These are phyloP conservation scores for Callinectes sapidus DNA, from an alignment of 2,888 invertebrate genomes.

Conservation along the genomic window DNA sequence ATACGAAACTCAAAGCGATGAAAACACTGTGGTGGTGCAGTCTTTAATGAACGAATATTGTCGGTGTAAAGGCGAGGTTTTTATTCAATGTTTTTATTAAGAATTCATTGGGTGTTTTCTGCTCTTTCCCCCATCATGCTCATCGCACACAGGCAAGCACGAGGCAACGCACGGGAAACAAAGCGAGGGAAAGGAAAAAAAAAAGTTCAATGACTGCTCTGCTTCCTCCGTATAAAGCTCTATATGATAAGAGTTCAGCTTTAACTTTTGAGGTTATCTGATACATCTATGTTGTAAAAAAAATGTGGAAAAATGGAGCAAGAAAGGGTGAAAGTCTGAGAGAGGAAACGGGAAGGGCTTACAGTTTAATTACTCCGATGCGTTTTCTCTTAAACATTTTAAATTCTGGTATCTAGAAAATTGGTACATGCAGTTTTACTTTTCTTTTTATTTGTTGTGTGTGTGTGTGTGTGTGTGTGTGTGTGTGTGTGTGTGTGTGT, in stretches of 20 bases:
- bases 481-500: too few species aligned
- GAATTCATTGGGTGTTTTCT: neutral
- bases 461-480: neutral
- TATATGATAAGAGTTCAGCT: neutral
- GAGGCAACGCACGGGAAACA: neutral
- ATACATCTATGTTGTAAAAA: neutral
- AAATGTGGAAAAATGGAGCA: neutral
- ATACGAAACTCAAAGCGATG: neutral
- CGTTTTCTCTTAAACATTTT: neutral
- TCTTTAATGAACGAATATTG: neutral
- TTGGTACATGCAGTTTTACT: neutral
- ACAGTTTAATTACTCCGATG: neutral
- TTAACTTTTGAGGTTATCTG: neutral
- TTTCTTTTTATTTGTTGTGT: neutral
- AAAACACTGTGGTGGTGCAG: neutral
- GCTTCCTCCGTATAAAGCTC: neutral
- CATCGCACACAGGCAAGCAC: neutral
- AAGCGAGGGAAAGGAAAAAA: neutral
- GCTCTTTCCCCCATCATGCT: neutral
- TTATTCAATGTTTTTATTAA: neutral
- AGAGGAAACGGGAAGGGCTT: neutral
- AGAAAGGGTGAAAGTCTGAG: neutral
- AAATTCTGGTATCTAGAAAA: neutral
- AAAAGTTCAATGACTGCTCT: neutral
- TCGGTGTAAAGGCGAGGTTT: neutral